Conservation (phyloP, 2,113 vertebrate genomes). For the cattle (Bos taurus) region ARS-UCD2.0 NC_037335.1:30390501-30391000, state of each 20-base stretch:
- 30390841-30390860: not conserved
- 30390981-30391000: not conserved
- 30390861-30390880: not conserved
- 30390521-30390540: not conserved
- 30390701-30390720: not conserved
- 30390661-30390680: not conserved
- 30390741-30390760: not conserved
- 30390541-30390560: not conserved
- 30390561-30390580: not conserved
- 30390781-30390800: not conserved
- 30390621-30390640: not conserved
- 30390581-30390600: not conserved
- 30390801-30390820: not conserved
- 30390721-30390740: not conserved
- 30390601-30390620: not conserved
- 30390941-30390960: slow-evolving; percentile 33
- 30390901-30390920: not conserved
- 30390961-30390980: slow-evolving; percentile 32
- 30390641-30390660: not conserved
- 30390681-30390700: not conserved
- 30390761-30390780: not conserved
- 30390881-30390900: not conserved
- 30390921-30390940: not conserved
- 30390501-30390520: not conserved
- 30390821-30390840: not conserved